These are phyloP conservation scores for Merodon equestris DNA, from an alignment of 2,888 invertebrate species.

Conservation along the genomic window DNA sequence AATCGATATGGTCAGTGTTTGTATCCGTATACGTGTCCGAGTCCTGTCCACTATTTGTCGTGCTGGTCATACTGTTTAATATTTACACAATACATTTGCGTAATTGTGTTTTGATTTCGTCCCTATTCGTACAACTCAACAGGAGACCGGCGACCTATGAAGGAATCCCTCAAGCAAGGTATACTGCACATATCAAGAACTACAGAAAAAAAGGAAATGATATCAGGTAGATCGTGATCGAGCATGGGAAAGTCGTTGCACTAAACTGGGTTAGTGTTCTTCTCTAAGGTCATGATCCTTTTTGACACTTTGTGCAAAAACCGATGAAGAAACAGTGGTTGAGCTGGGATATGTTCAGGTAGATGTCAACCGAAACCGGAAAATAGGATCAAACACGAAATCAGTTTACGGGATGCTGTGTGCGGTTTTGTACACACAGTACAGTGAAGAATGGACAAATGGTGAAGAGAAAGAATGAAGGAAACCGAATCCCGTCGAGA, in stretches of 20 bases:
- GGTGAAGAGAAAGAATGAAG: slow-evolving; percentile 38
- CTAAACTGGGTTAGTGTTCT: slow-evolving; percentile 34
- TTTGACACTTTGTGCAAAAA: slow-evolving; percentile 58
- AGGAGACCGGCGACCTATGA: too few species aligned
- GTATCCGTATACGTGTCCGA: slow-evolving; percentile 3
- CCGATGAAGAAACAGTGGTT: too few species aligned
- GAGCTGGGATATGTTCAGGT: slow-evolving; percentile 38
- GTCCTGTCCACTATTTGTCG: slow-evolving; percentile 66
- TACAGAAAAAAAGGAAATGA: slow-evolving; percentile 37
- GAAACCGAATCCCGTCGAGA: too few species aligned
- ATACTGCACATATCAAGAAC: too few species aligned
- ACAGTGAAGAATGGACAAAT: neutral
- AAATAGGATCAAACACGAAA: slow-evolving; percentile 59
- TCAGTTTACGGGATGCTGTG: slow-evolving; percentile 67
- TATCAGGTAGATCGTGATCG: slow-evolving; percentile 58
- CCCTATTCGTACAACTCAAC: too few species aligned
- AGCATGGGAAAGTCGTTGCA: slow-evolving; percentile 52
- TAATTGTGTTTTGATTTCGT: slow-evolving; percentile 74
- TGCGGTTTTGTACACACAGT: slow-evolving; percentile 40
- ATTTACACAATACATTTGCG: slow-evolving; percentile 77
- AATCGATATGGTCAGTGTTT: slow-evolving; percentile 42
- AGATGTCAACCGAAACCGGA: slow-evolving; percentile 47
- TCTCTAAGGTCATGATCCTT: slow-evolving; percentile 60
- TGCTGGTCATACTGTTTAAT: slow-evolving; percentile 70
- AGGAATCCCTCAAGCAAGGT: too few species aligned